Percentiles rank a stretch among this genome's conserved stretches.
Evolutionary conservation across 2,113 vertebrate genomes (phyloP).

Genomic region (Nematolebias whitei): DNA sequence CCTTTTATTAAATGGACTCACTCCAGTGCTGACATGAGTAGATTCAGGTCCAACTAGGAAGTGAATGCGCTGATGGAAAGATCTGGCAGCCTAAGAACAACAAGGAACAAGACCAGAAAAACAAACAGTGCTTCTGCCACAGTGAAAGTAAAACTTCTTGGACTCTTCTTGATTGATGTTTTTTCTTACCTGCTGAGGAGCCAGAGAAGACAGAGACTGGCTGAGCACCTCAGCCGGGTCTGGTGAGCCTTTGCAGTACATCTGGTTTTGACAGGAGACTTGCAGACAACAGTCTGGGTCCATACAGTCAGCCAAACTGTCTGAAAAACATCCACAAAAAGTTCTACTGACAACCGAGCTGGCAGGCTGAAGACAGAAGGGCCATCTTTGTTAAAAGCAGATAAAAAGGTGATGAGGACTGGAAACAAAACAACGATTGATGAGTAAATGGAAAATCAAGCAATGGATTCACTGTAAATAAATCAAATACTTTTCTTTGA

Average conservation of each 20-base stretch:
- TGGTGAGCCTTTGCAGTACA: constrained; percentile 90
- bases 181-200: constrained; percentile 83
- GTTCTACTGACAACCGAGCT: neutral
- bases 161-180: too few species aligned
- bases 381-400: too few species aligned
- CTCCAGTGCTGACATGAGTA: constrained; percentile 90
- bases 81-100: constrained; percentile 84
- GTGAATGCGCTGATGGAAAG: constrained; percentile 93
- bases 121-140: too few species aligned
- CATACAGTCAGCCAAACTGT: constrained; percentile 94
- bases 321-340: constrained; percentile 76
- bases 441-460: neutral
- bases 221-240: constrained; percentile 92
- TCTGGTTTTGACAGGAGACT: constrained; percentile 92
- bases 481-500: too few species aligned
- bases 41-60: constrained; percentile 92
- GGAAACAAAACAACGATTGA: neutral
- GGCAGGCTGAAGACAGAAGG: too few species aligned
- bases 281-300: constrained; percentile 98
- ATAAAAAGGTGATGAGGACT: too few species aligned
- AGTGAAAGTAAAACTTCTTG: too few species aligned
- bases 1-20: constrained; percentile 96
- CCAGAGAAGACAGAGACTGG: constrained; percentile 85
- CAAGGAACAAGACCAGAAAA: neutral
- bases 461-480: too few species aligned